Conservation (phyloP, 1,140 invertebrate genomes). For the Notospermus geniculatus region DNA sequence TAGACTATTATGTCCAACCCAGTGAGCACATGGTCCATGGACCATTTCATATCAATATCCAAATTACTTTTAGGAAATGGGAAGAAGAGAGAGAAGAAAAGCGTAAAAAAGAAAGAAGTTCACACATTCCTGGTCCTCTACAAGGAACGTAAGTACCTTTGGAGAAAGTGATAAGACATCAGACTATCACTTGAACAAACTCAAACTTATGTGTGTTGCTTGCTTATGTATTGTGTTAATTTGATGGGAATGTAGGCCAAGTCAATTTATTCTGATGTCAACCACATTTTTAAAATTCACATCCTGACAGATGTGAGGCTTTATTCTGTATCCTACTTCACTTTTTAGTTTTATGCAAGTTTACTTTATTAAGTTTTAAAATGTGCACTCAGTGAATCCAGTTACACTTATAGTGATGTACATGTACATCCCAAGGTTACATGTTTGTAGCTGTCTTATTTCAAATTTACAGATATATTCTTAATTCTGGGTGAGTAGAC, state of each 20-base stretch:
- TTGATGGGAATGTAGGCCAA: background rate
- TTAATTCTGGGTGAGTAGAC: no score
- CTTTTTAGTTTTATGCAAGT: no score
- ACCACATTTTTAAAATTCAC: background rate
- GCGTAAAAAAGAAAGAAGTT: conserved; percentile 30
- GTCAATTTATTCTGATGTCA: background rate
- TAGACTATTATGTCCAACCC: no score
- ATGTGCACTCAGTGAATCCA: no score
- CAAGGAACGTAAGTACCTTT: conserved; percentile 36
- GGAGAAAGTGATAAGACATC: background rate
- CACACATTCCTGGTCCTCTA: conserved; percentile 42
- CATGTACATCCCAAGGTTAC: no score
- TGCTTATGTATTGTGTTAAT: background rate
- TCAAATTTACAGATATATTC: background rate
- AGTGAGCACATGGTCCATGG: no score
- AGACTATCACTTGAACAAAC: background rate
- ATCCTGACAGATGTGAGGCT: no score
- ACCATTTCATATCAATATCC: background rate
- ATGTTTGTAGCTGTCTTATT: no score
- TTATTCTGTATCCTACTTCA: no score
- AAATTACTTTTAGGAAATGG: conserved; percentile 30
- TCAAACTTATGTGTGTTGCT: background rate
- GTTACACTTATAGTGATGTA: no score
- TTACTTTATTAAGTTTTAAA: no score
- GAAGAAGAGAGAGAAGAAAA: conserved; percentile 36